Evolutionary conservation across 2,113 vertebrate species (phyloP), one percentile per base, ranked within the genome.

Genomic region (Donacobius atricapilla): DNA sequence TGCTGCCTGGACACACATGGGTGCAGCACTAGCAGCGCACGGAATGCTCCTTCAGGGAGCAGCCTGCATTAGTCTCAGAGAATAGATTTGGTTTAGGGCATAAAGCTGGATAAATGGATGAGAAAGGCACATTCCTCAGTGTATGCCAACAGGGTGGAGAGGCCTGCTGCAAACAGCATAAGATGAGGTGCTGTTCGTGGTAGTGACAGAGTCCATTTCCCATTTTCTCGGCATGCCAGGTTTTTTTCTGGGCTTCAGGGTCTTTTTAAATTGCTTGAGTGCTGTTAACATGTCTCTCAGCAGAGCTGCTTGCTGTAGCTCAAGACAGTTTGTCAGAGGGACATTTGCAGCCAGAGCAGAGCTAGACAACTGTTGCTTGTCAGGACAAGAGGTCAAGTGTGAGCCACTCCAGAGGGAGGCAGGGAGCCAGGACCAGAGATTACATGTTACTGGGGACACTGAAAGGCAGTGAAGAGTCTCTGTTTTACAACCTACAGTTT

Each of bases 141-240:
- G n/a, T 30, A 19, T 87, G 83, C 20, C 13, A 2, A 35, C 22
- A 56, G 65, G 31, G 44, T 8, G 2, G 15, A 45, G 28, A 80
- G 18, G 24, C 16, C 22, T 69, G 51, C 61, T 91, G 84, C 39
- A 45, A 40, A 68, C 2, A 5, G 39, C 58, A 37, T 21, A 42
- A 73, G 21, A 13, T 53, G 28, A 51, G 33, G 4, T 0, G 39
- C 21, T 37, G 24, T 40, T 82, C 0, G 0, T n/a, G 51, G 24
- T 39, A 50, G 44, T 0, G 1, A 31, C 54, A 76, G 65, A 75
- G n/a, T n/a, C 44, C 31, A 40, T 85, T 80, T 94, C 54, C 50
- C 42, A 11, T 76, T 88, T 70, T 56, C 61, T 78, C 40, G 57
- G 50, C 27, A 54, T 33, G 47, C 31, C 31, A 72, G 27, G 7